These are phyloP conservation scores for Campoletis sonorensis DNA, from an alignment of 1,140 invertebrate genomes.

Conservation along the genomic window DNA sequence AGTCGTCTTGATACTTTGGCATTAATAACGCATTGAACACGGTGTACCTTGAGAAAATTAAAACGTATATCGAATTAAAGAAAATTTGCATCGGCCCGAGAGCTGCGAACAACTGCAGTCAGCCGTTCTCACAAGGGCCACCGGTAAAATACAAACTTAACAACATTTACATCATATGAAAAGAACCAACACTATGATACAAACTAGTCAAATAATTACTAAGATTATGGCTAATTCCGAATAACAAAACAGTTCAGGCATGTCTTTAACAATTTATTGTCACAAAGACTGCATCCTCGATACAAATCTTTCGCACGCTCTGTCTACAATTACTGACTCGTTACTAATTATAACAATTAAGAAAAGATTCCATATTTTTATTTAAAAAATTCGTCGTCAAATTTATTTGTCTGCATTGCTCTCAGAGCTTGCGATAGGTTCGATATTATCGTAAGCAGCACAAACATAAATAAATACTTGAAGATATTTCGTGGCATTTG, in stretches of 20 bases:
- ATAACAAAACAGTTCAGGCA: neutral
- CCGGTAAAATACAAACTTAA: constrained; percentile 44
- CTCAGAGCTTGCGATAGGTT: neutral
- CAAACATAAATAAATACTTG: neutral
- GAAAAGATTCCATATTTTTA: neutral
- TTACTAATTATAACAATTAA: neutral
- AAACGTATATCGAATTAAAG: constrained; percentile 52
- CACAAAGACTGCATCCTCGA: constrained; percentile 10
- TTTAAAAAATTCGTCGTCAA: neutral
- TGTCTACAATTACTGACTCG: neutral
- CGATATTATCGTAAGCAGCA: neutral
- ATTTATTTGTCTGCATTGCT: constrained; percentile 12
- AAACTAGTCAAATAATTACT: neutral
- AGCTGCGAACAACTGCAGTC: constrained; percentile 45
- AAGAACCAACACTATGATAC: neutral
- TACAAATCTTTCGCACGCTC: constrained; percentile 50
- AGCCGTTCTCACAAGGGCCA: constrained; percentile 48
- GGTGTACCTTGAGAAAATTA: constrained; percentile 25
- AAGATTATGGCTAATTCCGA: neutral
- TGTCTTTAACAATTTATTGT: constrained; percentile 12
- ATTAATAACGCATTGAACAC: constrained; percentile 22
- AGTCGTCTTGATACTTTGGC: constrained; percentile 15
- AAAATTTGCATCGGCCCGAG: constrained; percentile 43
- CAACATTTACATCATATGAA: neutral
- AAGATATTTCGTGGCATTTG: neutral